Base-by-base conservation (phyloP, 2,113 vertebrate genomes). In the Climacteris rufus region DNA sequence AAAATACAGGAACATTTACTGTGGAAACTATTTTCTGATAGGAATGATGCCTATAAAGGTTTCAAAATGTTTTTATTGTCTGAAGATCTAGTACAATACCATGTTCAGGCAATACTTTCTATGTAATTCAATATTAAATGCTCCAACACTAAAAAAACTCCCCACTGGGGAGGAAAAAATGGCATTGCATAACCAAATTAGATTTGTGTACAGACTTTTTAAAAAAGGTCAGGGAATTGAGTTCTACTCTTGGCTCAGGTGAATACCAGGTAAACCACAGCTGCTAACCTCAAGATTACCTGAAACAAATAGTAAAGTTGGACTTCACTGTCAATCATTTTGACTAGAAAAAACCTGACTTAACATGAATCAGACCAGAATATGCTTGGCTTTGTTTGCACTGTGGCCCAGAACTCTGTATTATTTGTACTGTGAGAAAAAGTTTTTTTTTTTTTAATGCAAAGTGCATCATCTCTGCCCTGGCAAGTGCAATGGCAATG, bases 361-460 rank as follows among this genome's bases (percentile, higher is more conserved):
- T 70, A 35, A 57, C 2, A 0, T 53, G 56, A 70, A 9, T 75
- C 68, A 65, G 35, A 83, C 7, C 13, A 75, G 33, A 82, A 45
- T 71, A 21, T 39, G 11, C 16, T 83, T 80, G 53, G 11, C 18
- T 87, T 81, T 72, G 7, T 75, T 85, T 64, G 5, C 28, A 69
- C 9, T 1, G 0, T n/a, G 45, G 22, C 28, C 19, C 27, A 80
- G 37, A 53, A 39, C 44, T 77, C 49, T 86, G 19, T 53, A 20
- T 87, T 63, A 82, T 64, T 63, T 79, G 8, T n/a, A 68, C 27
- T 79, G 24, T 64, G 23, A 71, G 25, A 64, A 70, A 71, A 63
- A 17, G 4, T 1, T 11, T 0, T 0, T 3, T 0, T 3, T 13
- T 33, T 80, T 87, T 33, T 8, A 56, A 45, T 20, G 10, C 27